These are phyloP conservation scores for Epistrophella euchroma DNA, from an alignment of 2,888 invertebrate species.

Conservation along the genomic window DNA sequence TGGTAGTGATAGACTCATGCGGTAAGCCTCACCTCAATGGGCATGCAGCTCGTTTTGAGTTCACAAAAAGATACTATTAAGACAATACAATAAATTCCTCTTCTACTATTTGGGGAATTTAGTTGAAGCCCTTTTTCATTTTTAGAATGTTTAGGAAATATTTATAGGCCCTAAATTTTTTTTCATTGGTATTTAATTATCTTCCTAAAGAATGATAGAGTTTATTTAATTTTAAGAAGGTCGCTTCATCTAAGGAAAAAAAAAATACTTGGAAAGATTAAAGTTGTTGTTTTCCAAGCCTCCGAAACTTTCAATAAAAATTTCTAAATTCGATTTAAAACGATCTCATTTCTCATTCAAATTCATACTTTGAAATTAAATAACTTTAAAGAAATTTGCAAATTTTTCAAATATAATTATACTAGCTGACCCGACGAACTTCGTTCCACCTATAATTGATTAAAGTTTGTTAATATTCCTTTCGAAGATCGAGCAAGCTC, in stretches of 20 bases:
- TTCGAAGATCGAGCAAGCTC: no score
- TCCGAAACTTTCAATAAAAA: no score
- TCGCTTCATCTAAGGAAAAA: not conserved
- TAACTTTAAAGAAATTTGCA: no score
- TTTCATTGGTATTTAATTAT: not conserved
- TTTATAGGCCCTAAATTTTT: not conserved
- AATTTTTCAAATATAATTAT: no score
- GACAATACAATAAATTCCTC: not conserved
- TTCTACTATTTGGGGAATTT: not conserved
- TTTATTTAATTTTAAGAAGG: not conserved
- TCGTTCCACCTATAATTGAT: no score
- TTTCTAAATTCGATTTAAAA: no score
- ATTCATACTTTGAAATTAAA: no score
- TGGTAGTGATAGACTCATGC: not conserved
- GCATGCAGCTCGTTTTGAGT: not conserved
- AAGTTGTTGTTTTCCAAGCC: no score
- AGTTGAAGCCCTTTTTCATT: not conserved
- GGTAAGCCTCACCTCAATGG: constrained; percentile 9
- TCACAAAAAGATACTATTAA: not conserved
- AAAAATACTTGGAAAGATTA: not conserved
- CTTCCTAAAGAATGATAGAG: not conserved
- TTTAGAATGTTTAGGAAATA: not conserved
- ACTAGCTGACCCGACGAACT: no score
- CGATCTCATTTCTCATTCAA: no score
- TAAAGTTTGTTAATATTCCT: no score